Evolutionary conservation across 2,888 invertebrate species (phyloP).

Genomic region (Hyposoter didymator): DNA sequence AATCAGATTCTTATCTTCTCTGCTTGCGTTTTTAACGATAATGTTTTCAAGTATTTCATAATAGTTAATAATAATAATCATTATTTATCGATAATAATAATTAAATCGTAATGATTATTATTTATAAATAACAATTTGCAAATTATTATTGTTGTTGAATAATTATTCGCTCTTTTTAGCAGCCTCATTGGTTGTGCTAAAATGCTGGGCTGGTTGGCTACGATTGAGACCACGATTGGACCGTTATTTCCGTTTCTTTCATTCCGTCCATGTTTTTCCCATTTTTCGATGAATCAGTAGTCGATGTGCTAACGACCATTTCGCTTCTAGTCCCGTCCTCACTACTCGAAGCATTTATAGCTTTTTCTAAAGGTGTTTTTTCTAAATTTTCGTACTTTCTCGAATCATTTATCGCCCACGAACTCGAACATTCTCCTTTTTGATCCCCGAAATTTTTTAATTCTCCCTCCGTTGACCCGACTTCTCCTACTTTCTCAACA

Average conservation of each 20-base stretch:
- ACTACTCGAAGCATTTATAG: slow-evolving; percentile 29
- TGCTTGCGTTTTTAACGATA: slow-evolving; percentile 41
- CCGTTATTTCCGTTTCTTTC: slow-evolving; percentile 15
- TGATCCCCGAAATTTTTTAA: slow-evolving; percentile 53
- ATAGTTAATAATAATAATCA: slow-evolving; percentile 21
- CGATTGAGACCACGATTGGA: slow-evolving; percentile 55
- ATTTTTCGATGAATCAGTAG: slow-evolving; percentile 31
- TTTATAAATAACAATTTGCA: slow-evolving; percentile 50
- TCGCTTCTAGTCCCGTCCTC: background rate
- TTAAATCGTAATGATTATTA: slow-evolving; percentile 35
- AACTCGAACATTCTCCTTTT: slow-evolving; percentile 39
- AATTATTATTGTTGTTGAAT: slow-evolving; percentile 35
- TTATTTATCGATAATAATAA: slow-evolving; percentile 44
- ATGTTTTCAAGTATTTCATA: slow-evolving; percentile 44
- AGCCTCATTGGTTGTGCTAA: slow-evolving; percentile 58
- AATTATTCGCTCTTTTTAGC: slow-evolving; percentile 28
- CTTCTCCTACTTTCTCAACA: slow-evolving; percentile 3
- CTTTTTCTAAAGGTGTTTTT: slow-evolving; percentile 49
- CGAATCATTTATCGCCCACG: slow-evolving; percentile 16
- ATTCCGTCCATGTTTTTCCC: slow-evolving; percentile 1
- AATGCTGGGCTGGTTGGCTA: slow-evolving; percentile 62
- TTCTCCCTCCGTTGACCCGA: slow-evolving; percentile 25
- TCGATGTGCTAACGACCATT: slow-evolving; percentile 29
- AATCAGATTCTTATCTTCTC: slow-evolving; percentile 48
- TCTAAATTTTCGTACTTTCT: slow-evolving; percentile 47